Conservation (phyloP, 2,113 vertebrate species). For the Euleptes europaea region DNA sequence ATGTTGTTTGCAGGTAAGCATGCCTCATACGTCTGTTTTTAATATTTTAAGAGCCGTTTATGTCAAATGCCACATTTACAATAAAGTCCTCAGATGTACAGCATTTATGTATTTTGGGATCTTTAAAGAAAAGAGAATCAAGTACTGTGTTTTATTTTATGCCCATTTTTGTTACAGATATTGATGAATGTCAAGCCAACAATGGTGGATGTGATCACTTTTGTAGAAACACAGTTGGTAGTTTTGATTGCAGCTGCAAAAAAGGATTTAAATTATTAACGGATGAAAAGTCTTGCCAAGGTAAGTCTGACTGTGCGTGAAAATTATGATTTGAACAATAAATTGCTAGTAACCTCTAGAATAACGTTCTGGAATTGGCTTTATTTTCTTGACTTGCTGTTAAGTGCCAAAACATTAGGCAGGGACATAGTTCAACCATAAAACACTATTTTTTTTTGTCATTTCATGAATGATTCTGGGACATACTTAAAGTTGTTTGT, state of each 20-base stretch:
- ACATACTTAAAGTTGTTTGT: too few species aligned
- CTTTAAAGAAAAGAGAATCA: slow-evolving; percentile 19
- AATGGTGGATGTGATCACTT: slow-evolving; percentile 95
- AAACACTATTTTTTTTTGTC: too few species aligned
- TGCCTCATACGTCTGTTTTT: slow-evolving; percentile 21
- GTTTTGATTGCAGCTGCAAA: slow-evolving; percentile 96
- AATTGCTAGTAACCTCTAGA: slow-evolving; percentile 55
- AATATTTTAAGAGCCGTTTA: slow-evolving; percentile 43
- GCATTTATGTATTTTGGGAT: slow-evolving; percentile 10
- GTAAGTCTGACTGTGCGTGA: slow-evolving; percentile 70
- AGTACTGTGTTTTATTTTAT: slow-evolving; percentile 46
- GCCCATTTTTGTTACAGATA: slow-evolving; percentile 80
- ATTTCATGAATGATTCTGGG: too few species aligned
- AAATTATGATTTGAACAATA: slow-evolving; percentile 44
- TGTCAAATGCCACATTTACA: slow-evolving; percentile 10
- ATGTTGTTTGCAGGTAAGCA: not conserved
- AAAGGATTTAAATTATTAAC: slow-evolving; percentile 97
- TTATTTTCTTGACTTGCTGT: not conserved
- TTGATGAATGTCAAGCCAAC: slow-evolving; percentile 90
- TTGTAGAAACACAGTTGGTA: slow-evolving; percentile 97
- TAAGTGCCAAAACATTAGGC: slow-evolving; percentile 7
- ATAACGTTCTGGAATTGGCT: slow-evolving; percentile 39
- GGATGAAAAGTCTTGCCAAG: slow-evolving; percentile 96
- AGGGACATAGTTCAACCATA: too few species aligned
- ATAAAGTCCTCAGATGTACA: not conserved